These are phyloP conservation scores for Caenorhabditis briggsae DNA, from an alignment of 1,140 invertebrate genomes.

Conservation along the genomic window DNA sequence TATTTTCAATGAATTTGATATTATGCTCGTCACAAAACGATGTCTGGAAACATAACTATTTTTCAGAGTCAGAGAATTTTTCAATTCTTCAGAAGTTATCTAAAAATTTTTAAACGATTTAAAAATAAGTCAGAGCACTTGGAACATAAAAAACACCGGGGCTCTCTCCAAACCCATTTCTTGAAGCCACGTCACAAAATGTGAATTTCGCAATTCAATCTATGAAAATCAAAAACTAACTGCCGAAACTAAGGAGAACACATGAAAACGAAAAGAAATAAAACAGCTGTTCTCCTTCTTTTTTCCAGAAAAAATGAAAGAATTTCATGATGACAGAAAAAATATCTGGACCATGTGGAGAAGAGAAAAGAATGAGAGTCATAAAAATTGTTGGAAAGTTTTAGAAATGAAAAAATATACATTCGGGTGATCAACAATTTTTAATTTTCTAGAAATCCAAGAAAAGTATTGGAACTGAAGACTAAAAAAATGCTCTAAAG, in stretches of 20 bases:
- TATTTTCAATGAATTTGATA: too few relatives aligned
- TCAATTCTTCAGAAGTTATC: too few relatives aligned
- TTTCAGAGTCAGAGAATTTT: too few relatives aligned
- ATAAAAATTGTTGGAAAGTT: constrained; percentile 51
- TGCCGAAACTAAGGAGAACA: neutral
- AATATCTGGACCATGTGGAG: neutral
- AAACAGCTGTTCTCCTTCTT: constrained; percentile 31
- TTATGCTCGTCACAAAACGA: too few relatives aligned
- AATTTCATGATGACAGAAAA: constrained; percentile 5
- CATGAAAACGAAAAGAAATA: neutral
- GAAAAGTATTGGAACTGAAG: too few relatives aligned
- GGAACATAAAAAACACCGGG: neutral
- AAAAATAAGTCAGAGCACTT: neutral
- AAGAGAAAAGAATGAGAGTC: neutral
- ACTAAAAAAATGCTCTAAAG: too few relatives aligned
- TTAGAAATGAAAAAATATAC: neutral
- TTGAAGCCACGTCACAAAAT: constrained; percentile 12
- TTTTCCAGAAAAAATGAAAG: too few relatives aligned
- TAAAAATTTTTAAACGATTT: neutral
- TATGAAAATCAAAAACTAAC: neutral
- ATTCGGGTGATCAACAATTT: neutral
- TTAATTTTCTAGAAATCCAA: neutral
- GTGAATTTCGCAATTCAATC: neutral
- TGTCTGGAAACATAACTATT: too few relatives aligned
- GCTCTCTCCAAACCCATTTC: neutral